Conservation (phyloP, 2,888 invertebrate species). For the Protonemura montana region DNA sequence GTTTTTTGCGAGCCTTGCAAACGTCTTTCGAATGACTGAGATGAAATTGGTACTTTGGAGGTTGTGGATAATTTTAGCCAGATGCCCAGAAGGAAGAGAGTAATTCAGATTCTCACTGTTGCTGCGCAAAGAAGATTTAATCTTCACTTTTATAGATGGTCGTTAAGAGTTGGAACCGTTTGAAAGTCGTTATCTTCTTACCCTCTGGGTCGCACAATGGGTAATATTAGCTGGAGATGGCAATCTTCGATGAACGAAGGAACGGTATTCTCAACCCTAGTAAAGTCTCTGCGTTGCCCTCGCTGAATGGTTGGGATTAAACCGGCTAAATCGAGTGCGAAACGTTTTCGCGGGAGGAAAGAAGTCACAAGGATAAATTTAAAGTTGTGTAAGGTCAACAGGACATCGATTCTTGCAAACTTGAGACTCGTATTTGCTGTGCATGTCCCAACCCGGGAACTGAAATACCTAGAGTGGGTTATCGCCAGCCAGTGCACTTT, state of each 20-base stretch:
- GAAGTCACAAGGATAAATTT: background rate
- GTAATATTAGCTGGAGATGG: background rate
- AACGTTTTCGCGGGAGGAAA: background rate
- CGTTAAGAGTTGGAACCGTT: background rate
- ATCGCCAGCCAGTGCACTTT: too few relatives aligned
- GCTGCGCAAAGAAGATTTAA: background rate
- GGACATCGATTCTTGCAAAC: background rate
- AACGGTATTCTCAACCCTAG: background rate
- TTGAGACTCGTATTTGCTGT: background rate
- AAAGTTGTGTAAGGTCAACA: background rate
- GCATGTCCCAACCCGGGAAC: too few relatives aligned
- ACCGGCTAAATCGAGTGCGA: background rate
- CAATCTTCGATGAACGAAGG: background rate
- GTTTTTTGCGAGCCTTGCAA: background rate
- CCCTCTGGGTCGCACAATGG: background rate
- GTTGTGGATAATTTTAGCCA: background rate
- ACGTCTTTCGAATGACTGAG: background rate
- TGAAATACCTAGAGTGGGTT: too few relatives aligned
- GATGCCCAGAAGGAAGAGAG: background rate
- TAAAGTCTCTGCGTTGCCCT: background rate
- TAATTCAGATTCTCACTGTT: background rate
- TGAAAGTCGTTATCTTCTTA: background rate
- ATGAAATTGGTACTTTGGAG: background rate
- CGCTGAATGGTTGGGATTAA: too few relatives aligned
- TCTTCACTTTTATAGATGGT: background rate